A percentile compares a stretch with the other conserved stretches of the same genome.
Conservation (phyloP, 1,140 invertebrate genomes). For the Procambarus virginalis region DNA sequence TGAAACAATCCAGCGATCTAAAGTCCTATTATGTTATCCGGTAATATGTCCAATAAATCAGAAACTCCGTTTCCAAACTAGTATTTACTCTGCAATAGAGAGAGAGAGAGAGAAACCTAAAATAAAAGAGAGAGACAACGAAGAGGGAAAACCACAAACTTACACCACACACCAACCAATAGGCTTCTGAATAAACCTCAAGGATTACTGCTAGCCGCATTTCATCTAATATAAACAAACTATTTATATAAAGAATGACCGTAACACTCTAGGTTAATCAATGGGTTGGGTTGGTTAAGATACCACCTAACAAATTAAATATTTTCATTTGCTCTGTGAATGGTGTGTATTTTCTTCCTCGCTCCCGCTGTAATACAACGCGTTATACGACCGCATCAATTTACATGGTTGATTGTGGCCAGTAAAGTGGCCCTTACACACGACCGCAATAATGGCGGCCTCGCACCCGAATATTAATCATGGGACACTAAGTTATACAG, state of each 20-base stretch:
- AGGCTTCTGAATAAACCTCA: constrained; percentile 46
- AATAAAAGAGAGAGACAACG: constrained; percentile 5
- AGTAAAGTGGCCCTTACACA: constrained; percentile 24
- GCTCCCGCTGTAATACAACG: constrained; percentile 32
- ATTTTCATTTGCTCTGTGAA: constrained; percentile 41
- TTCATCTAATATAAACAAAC: too few relatives aligned
- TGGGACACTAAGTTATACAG: constrained; percentile 33
- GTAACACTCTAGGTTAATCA: neutral
- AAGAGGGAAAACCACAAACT: too few relatives aligned
- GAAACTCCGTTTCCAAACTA: too few relatives aligned
- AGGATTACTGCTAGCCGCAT: neutral
- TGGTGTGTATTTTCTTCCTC: constrained; percentile 30
- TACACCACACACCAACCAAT: neutral
- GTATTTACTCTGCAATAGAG: too few relatives aligned
- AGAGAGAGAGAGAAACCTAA: neutral
- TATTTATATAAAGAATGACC: too few relatives aligned
- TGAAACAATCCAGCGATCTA: too few relatives aligned
- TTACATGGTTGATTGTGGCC: constrained; percentile 48
- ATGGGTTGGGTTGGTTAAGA: too few relatives aligned
- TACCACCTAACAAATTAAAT: constrained; percentile 18
- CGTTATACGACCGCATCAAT: constrained; percentile 45
- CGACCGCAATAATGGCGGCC: constrained; percentile 35
- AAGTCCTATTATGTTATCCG: too few relatives aligned
- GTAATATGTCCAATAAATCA: too few relatives aligned
- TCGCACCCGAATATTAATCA: constrained; percentile 23